Conservation (phyloP, 2,113 vertebrate genomes). For the Lophura nycthemera region DNA sequence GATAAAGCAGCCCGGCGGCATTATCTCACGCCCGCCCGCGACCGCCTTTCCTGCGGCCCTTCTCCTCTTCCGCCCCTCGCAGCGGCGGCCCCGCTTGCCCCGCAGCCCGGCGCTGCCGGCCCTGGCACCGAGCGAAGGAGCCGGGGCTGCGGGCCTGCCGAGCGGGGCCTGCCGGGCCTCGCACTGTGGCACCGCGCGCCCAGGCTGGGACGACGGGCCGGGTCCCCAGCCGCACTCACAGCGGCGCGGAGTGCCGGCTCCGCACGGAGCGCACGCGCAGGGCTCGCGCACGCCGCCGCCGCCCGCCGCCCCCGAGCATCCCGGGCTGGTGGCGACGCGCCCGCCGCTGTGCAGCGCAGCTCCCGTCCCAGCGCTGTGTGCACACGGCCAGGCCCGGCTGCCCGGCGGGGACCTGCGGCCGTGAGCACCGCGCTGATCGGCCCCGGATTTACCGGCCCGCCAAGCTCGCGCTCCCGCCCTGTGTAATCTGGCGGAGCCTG, state of each 20-base stretch:
- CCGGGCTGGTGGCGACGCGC: not conserved
- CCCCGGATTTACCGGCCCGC: not conserved
- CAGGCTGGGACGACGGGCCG: not conserved
- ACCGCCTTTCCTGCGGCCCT: constrained; percentile 57
- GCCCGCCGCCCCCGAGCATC: no score
- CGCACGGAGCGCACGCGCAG: no score
- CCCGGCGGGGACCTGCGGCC: not conserved
- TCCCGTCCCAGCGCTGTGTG: not conserved
- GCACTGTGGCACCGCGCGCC: not conserved
- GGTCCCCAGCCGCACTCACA: no score
- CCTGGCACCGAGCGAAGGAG: no score
- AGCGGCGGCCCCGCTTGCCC: not conserved
- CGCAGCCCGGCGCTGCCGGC: no score
- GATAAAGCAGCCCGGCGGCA: constrained; percentile 23
- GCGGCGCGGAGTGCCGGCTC: no score
- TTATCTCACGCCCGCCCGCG: constrained; percentile 47
- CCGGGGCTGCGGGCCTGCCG: no score
- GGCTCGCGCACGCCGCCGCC: no score
- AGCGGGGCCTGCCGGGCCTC: no score
- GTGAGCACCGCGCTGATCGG: accelerated
- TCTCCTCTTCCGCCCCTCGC: constrained; percentile 20
- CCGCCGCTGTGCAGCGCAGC: not conserved
- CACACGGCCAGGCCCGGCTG: not conserved
- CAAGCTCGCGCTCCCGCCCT: not conserved
- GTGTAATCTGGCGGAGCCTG: not conserved